These are phyloP conservation scores for Hoplostethus mediterraneus DNA, from an alignment of 2,797 vertebrate genomes.

Conservation along the genomic window DNA sequence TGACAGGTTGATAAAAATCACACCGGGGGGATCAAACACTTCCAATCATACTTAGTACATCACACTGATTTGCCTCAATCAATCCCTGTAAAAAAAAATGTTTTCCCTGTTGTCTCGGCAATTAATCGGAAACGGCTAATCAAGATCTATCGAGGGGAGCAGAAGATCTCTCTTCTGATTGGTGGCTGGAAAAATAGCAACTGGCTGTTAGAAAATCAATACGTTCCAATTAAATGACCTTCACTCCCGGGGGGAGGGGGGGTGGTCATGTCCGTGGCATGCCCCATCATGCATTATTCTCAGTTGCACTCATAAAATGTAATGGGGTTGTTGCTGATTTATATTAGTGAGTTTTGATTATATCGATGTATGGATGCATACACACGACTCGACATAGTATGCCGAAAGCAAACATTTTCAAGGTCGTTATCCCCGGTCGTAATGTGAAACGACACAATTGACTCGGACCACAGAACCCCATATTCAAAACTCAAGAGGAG, in stretches of 20 bases:
- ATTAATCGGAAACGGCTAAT: conserved; percentile 71
- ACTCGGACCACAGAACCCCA: conserved; percentile 14
- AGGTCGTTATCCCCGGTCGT: conserved; percentile 25
- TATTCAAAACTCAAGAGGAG: conserved; percentile 44
- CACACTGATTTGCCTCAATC: conserved; percentile 45
- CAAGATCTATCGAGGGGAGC: conserved; percentile 63
- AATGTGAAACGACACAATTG: conserved; percentile 22
- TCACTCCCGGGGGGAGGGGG: conserved; percentile 48
- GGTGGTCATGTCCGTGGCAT: conserved; percentile 20
- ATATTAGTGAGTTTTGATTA: background rate
- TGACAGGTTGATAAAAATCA: background rate
- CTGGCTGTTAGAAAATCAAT: conserved; percentile 68
- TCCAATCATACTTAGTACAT: conserved; percentile 13
- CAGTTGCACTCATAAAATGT: conserved; percentile 8
- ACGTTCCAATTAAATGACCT: conserved; percentile 73
- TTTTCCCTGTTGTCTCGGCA: conserved; percentile 52
- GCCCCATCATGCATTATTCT: conserved; percentile 46
- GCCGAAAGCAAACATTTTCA: conserved; percentile 1
- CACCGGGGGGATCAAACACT: conserved; percentile 9
- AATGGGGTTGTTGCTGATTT: background rate
- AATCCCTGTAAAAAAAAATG: conserved; percentile 23
- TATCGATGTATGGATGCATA: background rate
- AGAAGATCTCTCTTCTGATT: conserved; percentile 47
- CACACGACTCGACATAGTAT: background rate
- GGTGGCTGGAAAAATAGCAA: conserved; percentile 52